A percentile compares a stretch with the other conserved stretches of the same genome.
Conservation (phyloP, 2,888 invertebrate genomes). For the Mystacides longicornis region DNA sequence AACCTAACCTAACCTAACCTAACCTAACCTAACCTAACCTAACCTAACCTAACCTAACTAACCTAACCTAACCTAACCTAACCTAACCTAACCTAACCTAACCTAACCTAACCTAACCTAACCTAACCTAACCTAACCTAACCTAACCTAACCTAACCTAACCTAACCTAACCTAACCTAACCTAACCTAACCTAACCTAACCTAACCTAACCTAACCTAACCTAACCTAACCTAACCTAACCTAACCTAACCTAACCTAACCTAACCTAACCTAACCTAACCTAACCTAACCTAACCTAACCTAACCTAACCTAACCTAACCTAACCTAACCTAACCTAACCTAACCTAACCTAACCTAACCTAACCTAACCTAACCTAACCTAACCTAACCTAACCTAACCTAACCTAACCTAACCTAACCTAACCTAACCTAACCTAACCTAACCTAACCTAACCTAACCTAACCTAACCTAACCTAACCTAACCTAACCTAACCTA, state of each 20-base stretch:
- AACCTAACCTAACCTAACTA: constrained; percentile 15
- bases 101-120: constrained; percentile 4
- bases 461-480: constrained; percentile 25
- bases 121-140: constrained; percentile 1
- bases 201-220: constrained; percentile 11
- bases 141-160: constrained; percentile 13
- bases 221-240: constrained; percentile 11
- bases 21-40: constrained; percentile 20
- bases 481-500: constrained; percentile 21
- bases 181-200: constrained; percentile 11
- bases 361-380: constrained; percentile 26
- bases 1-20: constrained; percentile 19
- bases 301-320: constrained; percentile 24
- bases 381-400: constrained; percentile 25
- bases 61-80: constrained; percentile 1
- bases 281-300: constrained; percentile 11
- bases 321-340: constrained; percentile 27
- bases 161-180: constrained; percentile 7
- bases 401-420: neutral
- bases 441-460: constrained; percentile 27
- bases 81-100: constrained; percentile 2
- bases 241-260: constrained; percentile 11
- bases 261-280: constrained; percentile 11
- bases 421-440: constrained; percentile 6
- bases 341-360: constrained; percentile 27